Evolutionary conservation across 2,888 invertebrate species (phyloP).

Genomic region (Notocelia uddmanniana): DNA sequence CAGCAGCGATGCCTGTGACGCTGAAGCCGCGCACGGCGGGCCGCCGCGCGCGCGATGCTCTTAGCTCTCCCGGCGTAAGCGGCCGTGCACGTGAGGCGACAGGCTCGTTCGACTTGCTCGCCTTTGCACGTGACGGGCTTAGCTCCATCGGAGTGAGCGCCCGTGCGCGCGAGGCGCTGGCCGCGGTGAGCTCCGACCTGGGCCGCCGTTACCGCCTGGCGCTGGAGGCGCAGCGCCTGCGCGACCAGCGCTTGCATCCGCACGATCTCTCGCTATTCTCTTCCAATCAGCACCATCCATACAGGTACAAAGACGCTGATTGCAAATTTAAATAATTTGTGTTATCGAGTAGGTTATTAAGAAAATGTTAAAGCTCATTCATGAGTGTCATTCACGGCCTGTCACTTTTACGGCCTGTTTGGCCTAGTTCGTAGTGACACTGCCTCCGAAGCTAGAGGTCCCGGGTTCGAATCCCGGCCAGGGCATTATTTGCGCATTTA

Average conservation of each 20-base stretch:
- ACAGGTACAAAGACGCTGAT: conserved; percentile 2
- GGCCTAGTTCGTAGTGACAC: no score
- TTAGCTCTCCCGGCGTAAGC: neutral
- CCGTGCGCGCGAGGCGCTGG: neutral
- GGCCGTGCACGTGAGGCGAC: neutral
- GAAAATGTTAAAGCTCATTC: no score
- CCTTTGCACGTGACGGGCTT: conserved; percentile 39
- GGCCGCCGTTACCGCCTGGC: conserved; percentile 4
- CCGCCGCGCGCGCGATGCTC: neutral
- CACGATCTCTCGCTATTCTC: conserved; percentile 5
- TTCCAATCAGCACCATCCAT: conserved; percentile 1
- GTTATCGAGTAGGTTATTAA: no score
- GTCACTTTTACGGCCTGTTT: no score
- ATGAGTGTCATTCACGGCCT: no score
- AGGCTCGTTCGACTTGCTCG: conserved; percentile 28
- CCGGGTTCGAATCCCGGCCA: no score
- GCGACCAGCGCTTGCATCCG: neutral
- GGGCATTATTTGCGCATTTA: no score
- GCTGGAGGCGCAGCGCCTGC: conserved; percentile 8
- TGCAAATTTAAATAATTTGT: no score
- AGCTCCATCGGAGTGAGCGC: neutral
- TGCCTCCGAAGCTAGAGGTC: no score
- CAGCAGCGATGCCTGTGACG: conserved; percentile 3
- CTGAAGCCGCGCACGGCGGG: conserved; percentile 4
- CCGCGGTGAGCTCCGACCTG: conserved; percentile 41